phyloP scores from a whole-genome alignment of 2,888 invertebrate species.

The Zootermopsis nevadensis region DNA sequence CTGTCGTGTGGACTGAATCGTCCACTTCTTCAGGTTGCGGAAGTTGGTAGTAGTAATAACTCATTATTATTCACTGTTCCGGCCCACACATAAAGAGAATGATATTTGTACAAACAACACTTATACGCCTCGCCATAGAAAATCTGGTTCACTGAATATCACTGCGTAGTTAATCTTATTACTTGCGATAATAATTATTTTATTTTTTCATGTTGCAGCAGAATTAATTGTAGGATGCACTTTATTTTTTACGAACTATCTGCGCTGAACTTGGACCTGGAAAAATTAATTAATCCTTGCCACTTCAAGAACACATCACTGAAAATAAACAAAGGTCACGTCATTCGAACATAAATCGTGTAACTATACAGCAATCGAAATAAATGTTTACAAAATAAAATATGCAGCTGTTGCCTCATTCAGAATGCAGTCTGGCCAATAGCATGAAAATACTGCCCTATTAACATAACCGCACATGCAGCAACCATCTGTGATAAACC shows the following conservation, averaged over 20 bases:
- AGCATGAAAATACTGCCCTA: background rate
- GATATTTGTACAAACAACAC: background rate
- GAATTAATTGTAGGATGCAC: background rate
- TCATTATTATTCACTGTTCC: conserved; percentile 11
- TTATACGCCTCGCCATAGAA: background rate
- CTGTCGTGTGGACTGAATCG: background rate
- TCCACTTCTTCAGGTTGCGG: background rate
- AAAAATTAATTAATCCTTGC: too few relatives aligned
- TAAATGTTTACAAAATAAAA: background rate
- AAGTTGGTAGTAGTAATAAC: conserved; percentile 31
- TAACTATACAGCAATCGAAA: background rate
- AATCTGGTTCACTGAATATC: too few relatives aligned
- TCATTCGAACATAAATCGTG: background rate
- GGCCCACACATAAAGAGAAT: background rate
- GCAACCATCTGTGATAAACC: background rate
- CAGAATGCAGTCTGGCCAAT: background rate
- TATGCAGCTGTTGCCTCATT: background rate
- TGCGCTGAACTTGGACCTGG: too few relatives aligned
- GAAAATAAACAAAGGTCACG: background rate
- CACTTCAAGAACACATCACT: background rate
- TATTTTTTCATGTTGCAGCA: background rate
- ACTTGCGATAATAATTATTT: background rate
- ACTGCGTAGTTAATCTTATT: too few relatives aligned
- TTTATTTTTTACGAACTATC: too few relatives aligned
- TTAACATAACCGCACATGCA: background rate